A percentile compares a stretch with the other conserved stretches of the same genome.
Conservation (phyloP, 1,140 invertebrate species). For the Rhizoglyphus robini region DNA sequence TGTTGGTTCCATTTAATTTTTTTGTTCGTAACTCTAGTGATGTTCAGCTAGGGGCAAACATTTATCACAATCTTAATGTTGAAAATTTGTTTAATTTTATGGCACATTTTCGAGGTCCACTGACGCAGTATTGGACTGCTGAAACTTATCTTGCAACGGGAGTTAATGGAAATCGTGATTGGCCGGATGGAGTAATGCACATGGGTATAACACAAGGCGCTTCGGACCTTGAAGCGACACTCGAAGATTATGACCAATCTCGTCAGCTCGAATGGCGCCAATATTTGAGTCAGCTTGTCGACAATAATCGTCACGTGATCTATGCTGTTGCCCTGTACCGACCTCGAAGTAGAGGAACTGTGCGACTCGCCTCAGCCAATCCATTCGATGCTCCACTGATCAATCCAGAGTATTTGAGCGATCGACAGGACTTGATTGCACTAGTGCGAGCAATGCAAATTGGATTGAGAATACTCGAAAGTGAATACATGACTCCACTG, state of each 20-base stretch:
- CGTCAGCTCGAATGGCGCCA: conserved; percentile 10
- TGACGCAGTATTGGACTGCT: not conserved
- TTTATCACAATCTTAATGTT: not conserved
- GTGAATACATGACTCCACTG: not conserved
- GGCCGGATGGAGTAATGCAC: not conserved
- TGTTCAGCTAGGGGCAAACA: not conserved
- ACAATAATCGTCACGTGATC: conserved; percentile 27
- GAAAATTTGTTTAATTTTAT: not conserved
- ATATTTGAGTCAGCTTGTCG: conserved; percentile 3
- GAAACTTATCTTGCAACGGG: not conserved
- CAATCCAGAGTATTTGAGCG: conserved; percentile 72
- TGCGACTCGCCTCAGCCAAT: conserved; percentile 61
- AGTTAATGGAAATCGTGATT: not conserved
- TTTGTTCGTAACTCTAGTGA: not conserved
- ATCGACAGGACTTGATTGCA: conserved; percentile 58
- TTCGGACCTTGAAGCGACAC: too few relatives aligned
- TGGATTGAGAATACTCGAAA: not conserved
- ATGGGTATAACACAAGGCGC: not conserved
- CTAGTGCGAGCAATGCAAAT: conserved; percentile 51
- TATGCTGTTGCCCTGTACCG: conserved; percentile 61
- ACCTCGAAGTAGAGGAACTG: conserved; percentile 51
- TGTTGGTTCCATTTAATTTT: conserved; percentile 47
- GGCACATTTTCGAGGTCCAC: not conserved
- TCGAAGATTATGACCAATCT: not conserved
- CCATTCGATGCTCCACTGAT: conserved; percentile 78